Evolutionary conservation across 2,888 invertebrate genomes (phyloP).

Genomic region (Parasteatoda lunata): DNA sequence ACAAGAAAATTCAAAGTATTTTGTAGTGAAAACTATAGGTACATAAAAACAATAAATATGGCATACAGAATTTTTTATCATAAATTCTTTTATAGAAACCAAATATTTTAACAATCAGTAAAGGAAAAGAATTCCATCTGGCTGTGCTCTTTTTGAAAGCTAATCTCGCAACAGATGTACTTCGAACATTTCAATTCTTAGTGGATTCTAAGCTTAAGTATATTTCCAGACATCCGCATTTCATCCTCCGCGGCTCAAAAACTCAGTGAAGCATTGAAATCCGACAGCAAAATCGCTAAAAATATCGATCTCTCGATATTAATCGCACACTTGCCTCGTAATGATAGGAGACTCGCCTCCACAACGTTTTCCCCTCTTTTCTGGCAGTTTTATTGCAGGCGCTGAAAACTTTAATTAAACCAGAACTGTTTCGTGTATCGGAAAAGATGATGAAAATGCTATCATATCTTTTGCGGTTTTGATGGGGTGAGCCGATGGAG

Average conservation of each 20-base stretch:
- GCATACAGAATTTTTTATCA: no score
- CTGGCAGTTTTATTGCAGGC: conserved; percentile 43
- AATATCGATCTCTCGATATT: conserved; percentile 52
- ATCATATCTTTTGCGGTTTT: background rate
- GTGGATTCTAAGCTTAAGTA: background rate
- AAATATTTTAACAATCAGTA: no score
- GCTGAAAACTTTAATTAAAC: conserved; percentile 59
- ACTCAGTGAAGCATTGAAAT: background rate
- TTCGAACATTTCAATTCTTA: background rate
- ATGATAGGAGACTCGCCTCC: conserved; percentile 41
- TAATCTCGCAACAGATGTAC: no score
- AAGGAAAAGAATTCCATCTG: no score
- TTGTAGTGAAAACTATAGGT: no score
- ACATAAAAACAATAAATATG: no score
- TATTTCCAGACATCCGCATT: background rate
- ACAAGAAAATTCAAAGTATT: no score
- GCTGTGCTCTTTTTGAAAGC: no score
- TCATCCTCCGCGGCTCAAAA: background rate
- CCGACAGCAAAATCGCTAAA: background rate
- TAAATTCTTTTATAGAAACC: no score
- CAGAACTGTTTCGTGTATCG: conserved; percentile 27
- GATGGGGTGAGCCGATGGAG: background rate
- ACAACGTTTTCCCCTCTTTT: conserved; percentile 5
- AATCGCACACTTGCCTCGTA: conserved; percentile 45
- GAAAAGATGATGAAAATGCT: conserved; percentile 11